Evolutionary conservation across 2,113 vertebrate genomes (phyloP).

Genomic region (human (Homo sapiens)): GRCh38 chr1:212812001-212812500

Average conservation of each 20-base stretch:
- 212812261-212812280: constrained; percentile 94
- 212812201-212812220: background rate
- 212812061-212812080: too few species aligned
- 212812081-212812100: too few species aligned
- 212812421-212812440: background rate
- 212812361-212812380: background rate
- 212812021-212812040: too few species aligned
- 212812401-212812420: background rate
- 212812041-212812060: too few species aligned
- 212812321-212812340: constrained; percentile 90
- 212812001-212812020: too few species aligned
- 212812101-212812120: too few species aligned
- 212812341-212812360: background rate
- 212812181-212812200: background rate
- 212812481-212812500: background rate
- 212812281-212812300: constrained; percentile 96
- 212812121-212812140: background rate
- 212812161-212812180: background rate
- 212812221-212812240: constrained; percentile 78
- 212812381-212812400: background rate
- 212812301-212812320: constrained; percentile 94
- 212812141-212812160: background rate
- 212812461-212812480: constrained; percentile 16
- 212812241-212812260: constrained; percentile 97
- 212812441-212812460: background rate